These are phyloP conservation scores for Anarhynchus alexandrinus DNA, from an alignment of 2,113 vertebrate genomes.

Conservation along the genomic window DNA sequence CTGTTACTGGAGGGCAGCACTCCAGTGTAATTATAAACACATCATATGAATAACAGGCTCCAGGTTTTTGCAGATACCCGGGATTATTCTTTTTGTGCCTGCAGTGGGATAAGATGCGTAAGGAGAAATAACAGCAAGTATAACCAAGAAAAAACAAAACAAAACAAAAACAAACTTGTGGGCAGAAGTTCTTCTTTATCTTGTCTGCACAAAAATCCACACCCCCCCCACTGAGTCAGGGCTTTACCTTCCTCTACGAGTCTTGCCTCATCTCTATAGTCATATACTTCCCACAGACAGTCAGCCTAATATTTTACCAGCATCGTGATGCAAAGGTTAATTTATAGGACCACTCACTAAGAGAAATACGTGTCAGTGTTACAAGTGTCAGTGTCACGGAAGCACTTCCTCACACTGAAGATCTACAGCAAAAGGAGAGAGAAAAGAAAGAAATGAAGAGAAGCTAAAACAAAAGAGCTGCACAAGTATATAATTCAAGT, in stretches of 20 bases:
- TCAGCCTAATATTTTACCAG: not conserved
- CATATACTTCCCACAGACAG: not conserved
- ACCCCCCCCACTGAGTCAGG: not conserved
- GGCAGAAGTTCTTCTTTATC: not conserved
- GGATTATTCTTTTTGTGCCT: not conserved
- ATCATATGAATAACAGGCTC: not conserved
- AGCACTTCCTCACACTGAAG: not conserved
- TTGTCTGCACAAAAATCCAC: not conserved
- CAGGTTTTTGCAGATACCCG: not conserved
- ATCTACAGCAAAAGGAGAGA: not conserved
- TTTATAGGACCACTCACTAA: not conserved
- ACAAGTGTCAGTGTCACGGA: not conserved
- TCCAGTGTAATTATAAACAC: not conserved
- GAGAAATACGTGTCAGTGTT: not conserved
- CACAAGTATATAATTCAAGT: not conserved
- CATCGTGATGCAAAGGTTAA: not conserved
- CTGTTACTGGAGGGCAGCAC: not conserved
- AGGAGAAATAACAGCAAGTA: not conserved
- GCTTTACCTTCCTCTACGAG: accelerated
- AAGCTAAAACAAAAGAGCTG: not conserved
- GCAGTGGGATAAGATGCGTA: not conserved
- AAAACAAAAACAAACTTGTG: not conserved
- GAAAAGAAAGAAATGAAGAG: not conserved
- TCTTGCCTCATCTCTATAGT: not conserved
- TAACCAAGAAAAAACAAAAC: not conserved